These are phyloP conservation scores for Poeciliopsis prolifica DNA, from an alignment of 2,113 vertebrate species.

Conservation along the genomic window DNA sequence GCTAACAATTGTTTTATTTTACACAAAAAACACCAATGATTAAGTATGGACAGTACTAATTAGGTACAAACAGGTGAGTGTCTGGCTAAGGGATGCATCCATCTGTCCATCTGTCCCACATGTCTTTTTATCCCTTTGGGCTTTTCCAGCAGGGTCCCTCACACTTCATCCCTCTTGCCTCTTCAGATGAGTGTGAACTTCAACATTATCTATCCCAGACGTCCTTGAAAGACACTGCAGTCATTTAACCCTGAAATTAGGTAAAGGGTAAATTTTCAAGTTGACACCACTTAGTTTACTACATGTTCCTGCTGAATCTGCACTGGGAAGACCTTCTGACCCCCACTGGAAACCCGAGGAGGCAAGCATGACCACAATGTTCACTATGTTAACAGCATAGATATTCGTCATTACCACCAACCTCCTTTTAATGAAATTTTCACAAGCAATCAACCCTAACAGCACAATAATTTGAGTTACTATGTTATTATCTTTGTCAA, in stretches of 20 bases:
- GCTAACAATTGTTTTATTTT: too few relatives aligned
- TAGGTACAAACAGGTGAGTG: too few relatives aligned
- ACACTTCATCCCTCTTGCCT: too few relatives aligned
- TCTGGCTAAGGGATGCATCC: too few relatives aligned
- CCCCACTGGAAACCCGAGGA: constrained; percentile 65
- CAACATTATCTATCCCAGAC: not conserved
- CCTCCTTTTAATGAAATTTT: constrained; percentile 18
- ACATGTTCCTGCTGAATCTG: constrained; percentile 50
- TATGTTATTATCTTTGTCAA: not conserved
- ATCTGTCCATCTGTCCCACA: too few relatives aligned
- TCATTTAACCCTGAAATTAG: not conserved
- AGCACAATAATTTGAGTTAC: not conserved
- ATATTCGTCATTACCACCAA: constrained; percentile 22
- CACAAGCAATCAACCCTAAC: not conserved
- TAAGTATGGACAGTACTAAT: too few relatives aligned
- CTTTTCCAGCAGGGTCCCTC: too few relatives aligned
- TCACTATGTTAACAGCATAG: constrained; percentile 46
- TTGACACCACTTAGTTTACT: constrained; percentile 48
- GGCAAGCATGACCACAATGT: constrained; percentile 55
- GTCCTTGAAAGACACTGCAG: not conserved
- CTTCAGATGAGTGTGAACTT: too few relatives aligned
- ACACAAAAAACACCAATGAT: too few relatives aligned
- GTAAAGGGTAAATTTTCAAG: constrained; percentile 24
- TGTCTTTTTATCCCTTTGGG: too few relatives aligned
- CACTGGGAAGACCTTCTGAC: constrained; percentile 32